Base-by-base conservation (phyloP, 2,888 invertebrate species). In the Exephanes ischioxanthus region DNA sequence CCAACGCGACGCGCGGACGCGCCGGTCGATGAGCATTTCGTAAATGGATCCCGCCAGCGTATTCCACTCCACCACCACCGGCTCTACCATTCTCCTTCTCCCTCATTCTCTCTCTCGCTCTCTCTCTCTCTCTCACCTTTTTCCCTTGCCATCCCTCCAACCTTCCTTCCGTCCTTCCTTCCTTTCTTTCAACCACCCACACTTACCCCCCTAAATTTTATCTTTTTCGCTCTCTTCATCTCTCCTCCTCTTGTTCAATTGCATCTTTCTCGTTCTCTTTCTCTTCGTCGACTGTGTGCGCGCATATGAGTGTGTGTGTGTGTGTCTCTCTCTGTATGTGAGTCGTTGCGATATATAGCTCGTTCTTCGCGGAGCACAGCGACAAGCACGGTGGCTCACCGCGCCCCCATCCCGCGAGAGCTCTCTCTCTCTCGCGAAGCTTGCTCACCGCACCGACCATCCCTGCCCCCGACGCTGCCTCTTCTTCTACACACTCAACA, bases 21-120 rank as follows among this genome's bases (percentile, higher is more conserved):
- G 81, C 76, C 80, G 90, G 91, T 93, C 93, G 93, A 93, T 93
- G 93, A 92, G 92, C 92, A 93, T 93, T 93, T 93, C 92, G 93
- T 92, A 93, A 93, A 93, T 93, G 93, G 93, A 93, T 92, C 90
- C 88, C 82, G 71, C 85, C 71, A 73, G 80, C 76, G 72, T 76
- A 80, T 76, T 45, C 75, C 75, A 79, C 67, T 75, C 72, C 73
- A 55, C 72, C 45, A 67, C 68, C 75, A 61, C 76, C 58, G 70
- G 75, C 71, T 68, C 84, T 71, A 80, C 68, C 76, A 41, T 45
- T 45, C 45, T 16, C 80, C 84, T 45, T 82, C 67, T 19, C 81
- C 67, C 41, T 58, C 55, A 6, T 72, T 22, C 22, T 22, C 22
- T 22, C 22, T 22, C 22, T 82, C 51, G 79, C 67, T 33, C 81